phyloP scores from a whole-genome alignment of 2,888 invertebrate genomes.

The Drosophila lacicola region DNA sequence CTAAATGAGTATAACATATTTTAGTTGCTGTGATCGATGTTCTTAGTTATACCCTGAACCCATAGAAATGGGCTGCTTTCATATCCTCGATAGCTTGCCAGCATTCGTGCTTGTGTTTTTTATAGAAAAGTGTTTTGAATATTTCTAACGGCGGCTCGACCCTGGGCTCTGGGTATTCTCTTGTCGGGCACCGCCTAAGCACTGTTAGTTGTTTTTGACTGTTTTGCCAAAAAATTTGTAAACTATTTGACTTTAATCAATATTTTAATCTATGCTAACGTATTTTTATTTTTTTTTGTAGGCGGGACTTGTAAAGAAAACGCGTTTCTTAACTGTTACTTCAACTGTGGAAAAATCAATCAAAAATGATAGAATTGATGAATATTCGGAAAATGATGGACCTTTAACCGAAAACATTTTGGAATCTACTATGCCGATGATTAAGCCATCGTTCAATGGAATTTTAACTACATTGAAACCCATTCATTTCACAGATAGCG shows the following conservation, averaged over 20 bases:
- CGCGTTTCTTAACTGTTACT: conserved; percentile 94
- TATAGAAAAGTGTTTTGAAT: too few species aligned
- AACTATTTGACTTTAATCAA: background rate
- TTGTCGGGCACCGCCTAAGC: too few species aligned
- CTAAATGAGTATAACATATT: too few species aligned
- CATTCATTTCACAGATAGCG: conserved; percentile 90
- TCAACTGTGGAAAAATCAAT: conserved; percentile 93
- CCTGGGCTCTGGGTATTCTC: too few species aligned
- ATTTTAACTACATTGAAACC: conserved; percentile 94
- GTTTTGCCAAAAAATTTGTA: background rate
- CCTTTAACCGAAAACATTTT: conserved; percentile 95
- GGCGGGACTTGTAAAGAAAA: conserved; percentile 95
- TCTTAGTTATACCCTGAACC: too few species aligned
- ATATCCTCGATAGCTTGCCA: too few species aligned
- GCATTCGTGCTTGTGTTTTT: too few species aligned
- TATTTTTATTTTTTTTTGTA: conserved; percentile 79
- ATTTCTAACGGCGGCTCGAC: too few species aligned
- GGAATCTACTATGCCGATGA: conserved; percentile 89
- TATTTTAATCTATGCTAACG: background rate
- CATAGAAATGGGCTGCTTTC: too few species aligned
- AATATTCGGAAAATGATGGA: conserved; percentile 89
- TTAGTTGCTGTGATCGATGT: too few species aligned
- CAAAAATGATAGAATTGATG: conserved; percentile 86
- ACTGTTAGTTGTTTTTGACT: background rate
- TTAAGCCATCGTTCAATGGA: conserved; percentile 89